Evolutionary conservation across 2,797 vertebrate species (phyloP).

Genomic region (Sparus aurata): DNA sequence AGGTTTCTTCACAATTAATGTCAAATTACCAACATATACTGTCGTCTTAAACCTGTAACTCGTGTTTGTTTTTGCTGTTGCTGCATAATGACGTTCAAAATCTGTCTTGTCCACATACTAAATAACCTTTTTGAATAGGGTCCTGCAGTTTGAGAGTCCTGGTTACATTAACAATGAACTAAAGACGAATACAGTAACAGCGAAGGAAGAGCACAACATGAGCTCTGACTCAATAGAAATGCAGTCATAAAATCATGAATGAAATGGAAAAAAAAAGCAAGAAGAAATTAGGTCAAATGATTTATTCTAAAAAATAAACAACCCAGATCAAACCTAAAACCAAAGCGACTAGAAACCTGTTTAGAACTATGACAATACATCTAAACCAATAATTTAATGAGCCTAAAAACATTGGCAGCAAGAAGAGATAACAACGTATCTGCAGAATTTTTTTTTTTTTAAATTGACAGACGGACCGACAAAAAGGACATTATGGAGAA

Average conservation of each 20-base stretch:
- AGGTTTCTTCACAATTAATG: neutral
- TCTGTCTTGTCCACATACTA: neutral
- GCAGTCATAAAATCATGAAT: neutral
- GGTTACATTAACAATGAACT: too few relatives aligned
- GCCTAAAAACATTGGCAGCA: neutral
- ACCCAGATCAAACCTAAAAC: neutral
- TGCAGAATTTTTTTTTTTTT: too few relatives aligned
- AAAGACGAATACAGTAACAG: too few relatives aligned
- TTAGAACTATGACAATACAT: neutral
- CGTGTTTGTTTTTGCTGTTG: neutral
- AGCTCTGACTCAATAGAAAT: neutral
- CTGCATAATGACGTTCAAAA: neutral
- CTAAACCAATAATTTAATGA: neutral
- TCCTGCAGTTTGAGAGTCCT: too few relatives aligned
- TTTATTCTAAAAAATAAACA: neutral
- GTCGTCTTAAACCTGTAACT: too few relatives aligned
- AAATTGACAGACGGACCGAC: neutral
- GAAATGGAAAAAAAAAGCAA: too few relatives aligned
- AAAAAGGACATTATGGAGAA: too few relatives aligned
- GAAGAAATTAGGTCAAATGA: neutral
- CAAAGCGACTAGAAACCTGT: neutral
- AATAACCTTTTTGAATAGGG: too few relatives aligned
- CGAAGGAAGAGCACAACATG: too few relatives aligned
- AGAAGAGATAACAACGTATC: too few relatives aligned
- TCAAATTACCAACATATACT: neutral